Evolutionary conservation across 1,140 invertebrate genomes (phyloP), one percentile per base, ranked within the genome.

Genomic region (Sminthurides bifidus): DNA sequence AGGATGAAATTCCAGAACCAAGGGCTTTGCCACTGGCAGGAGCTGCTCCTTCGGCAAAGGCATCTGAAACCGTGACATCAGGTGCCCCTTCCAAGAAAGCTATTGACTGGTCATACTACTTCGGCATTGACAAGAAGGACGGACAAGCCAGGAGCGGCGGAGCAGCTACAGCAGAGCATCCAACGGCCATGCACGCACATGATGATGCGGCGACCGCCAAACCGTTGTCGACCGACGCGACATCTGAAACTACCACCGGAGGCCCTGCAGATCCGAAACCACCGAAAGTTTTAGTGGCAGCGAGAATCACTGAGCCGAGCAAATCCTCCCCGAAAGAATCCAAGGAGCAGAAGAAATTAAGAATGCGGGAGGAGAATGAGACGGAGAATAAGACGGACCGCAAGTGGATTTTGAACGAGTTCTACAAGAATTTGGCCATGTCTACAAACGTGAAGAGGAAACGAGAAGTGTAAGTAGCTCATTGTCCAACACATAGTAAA

Each of bases 41-140:
- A 8, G 6, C 3, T 23, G 46, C 6, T n/a, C 5, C 5, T 17
- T 6, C 6, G 23, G 38, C 23, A 4, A 49, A 27, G 6, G 35
- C 46, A 26, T 27, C 31, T 26, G 6, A 53, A 30, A 6, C 52
- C 3, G 21, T 30, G 3, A 6, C 52, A n/a, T 21, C 49, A 2
- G 56, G 21, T 1, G 50, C 27, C 15, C 15, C 19, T 1, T 31
- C 76, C 59, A 87, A 87, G 68, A 87, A 87, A 68, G 84, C 82
- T 12, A 78, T 87, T 33, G 79, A 87, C 61, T 89, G 85, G 86
- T 85, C 83, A 0, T 78, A 85, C 48, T 87, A 88, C 63, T 88
- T 88, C 66, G 86, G 86, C 0, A 76, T 87, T 44, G 85, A 89
- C 68, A 78, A 82, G 51, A 81, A 84, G 77, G 69, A 82, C 80